Conservation (phyloP, 2,888 invertebrate genomes). For the Oscheius sp. region DNA sequence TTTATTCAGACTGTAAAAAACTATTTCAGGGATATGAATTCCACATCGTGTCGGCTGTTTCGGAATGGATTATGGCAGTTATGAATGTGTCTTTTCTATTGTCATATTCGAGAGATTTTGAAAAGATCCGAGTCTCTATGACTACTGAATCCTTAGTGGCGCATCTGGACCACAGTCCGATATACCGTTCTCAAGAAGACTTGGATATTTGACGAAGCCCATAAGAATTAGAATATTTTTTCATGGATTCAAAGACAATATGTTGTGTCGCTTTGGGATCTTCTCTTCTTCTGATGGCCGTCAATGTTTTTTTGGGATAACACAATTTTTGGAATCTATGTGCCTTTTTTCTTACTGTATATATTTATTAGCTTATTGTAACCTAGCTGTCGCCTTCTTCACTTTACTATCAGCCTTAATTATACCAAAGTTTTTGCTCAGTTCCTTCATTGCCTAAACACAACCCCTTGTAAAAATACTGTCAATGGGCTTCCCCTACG, state of each 20-base stretch:
- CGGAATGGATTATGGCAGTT: constrained; percentile 81
- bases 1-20: neutral
- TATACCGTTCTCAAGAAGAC: constrained; percentile 37
- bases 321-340: no score
- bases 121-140: constrained; percentile 76
- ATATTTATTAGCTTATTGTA: neutral
- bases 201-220: neutral
- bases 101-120: constrained; percentile 80
- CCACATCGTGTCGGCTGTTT: constrained; percentile 80
- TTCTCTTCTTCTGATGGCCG: no score
- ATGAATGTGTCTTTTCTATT: constrained; percentile 79
- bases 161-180: constrained; percentile 65
- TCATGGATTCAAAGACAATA: no score
- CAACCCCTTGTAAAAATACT: neutral
- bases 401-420: neutral
- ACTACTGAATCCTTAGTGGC: constrained; percentile 56
- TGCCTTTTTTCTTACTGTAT: neutral
- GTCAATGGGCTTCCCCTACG: constrained; percentile 13
- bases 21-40: constrained; percentile 78
- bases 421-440: neutral
- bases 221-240: no score
- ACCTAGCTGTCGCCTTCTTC: neutral
- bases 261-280: no score
- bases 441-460: neutral
- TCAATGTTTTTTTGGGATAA: no score